Percentiles rank a stretch among this genome's conserved stretches.
phyloP scores from a whole-genome alignment of 2,888 invertebrate genomes.

The Cynaeus angustus region DNA sequence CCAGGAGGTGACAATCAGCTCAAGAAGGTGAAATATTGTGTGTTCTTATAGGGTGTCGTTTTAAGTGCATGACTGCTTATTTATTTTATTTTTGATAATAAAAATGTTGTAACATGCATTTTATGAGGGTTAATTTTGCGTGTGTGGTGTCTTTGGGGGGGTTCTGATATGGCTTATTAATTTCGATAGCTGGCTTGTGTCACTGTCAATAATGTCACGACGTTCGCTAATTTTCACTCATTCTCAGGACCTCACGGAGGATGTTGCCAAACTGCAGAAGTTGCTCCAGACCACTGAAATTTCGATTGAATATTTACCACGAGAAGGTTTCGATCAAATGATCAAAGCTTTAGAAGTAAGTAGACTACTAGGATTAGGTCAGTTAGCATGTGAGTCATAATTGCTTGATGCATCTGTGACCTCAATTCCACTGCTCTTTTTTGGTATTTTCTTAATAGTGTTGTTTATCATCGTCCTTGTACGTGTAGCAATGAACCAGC shows the following conservation, averaged over 20 bases:
- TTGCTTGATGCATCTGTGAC: constrained; percentile 30
- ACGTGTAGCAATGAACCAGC: constrained; percentile 32
- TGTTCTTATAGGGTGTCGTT: constrained; percentile 65
- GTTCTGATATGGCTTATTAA: constrained; percentile 30
- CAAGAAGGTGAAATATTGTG: constrained; percentile 71
- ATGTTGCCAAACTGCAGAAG: constrained; percentile 81
- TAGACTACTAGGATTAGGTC: constrained; percentile 50
- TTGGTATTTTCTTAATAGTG: constrained; percentile 10
- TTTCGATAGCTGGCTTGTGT: constrained; percentile 11
- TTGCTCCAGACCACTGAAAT: constrained; percentile 81
- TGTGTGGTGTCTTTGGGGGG: constrained; percentile 14
- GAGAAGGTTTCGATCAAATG: constrained; percentile 82
- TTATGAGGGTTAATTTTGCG: constrained; percentile 16
- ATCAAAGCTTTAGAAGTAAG: constrained; percentile 83
- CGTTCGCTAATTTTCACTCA: constrained; percentile 23
- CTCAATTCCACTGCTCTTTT: constrained; percentile 20
- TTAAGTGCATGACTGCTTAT: constrained; percentile 61
- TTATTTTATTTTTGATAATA: constrained; percentile 52
- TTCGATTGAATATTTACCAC: constrained; percentile 80
- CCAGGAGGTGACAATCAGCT: constrained; percentile 68
- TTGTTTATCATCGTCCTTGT: constrained; percentile 32
- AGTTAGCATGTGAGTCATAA: constrained; percentile 13
- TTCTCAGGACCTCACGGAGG: constrained; percentile 71
- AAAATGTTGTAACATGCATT: constrained; percentile 45
- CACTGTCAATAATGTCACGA: constrained; percentile 8